Evolutionary conservation across 2,888 invertebrate species (phyloP).

Genomic region (Zelleria hepariella): DNA sequence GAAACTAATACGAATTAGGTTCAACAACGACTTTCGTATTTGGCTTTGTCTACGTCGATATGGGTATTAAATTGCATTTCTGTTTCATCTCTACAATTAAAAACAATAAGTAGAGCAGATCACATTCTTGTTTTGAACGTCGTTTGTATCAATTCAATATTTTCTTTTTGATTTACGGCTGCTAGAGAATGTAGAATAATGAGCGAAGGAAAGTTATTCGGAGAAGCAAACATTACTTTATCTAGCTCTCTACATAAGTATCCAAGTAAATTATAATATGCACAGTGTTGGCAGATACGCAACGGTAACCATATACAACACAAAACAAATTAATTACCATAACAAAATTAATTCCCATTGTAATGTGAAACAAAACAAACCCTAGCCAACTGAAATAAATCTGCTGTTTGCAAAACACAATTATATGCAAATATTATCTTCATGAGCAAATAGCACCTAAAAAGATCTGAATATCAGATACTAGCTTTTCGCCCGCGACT

Average conservation of each 20-base stretch:
- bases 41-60: not conserved
- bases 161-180: not conserved
- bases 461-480: too few relatives aligned
- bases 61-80: not conserved
- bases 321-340: not conserved
- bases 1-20: not conserved
- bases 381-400: not conserved
- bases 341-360: not conserved
- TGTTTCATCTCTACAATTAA: not conserved
- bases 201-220: not conserved
- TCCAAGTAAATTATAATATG: not conserved
- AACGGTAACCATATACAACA: too few relatives aligned
- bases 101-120: not conserved
- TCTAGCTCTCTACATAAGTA: not conserved
- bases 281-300: not conserved
- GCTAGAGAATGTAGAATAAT: not conserved
- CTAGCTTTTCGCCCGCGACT: too few relatives aligned
- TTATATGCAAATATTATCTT: too few relatives aligned
- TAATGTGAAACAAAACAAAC: not conserved
- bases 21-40: not conserved
- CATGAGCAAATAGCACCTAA: not conserved
- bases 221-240: not conserved
- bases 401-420: not conserved
- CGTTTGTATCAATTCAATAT: not conserved
- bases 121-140: not conserved